Base-by-base conservation (phyloP, 1,140 invertebrate genomes). In the Calliopsis andreniformis region DNA sequence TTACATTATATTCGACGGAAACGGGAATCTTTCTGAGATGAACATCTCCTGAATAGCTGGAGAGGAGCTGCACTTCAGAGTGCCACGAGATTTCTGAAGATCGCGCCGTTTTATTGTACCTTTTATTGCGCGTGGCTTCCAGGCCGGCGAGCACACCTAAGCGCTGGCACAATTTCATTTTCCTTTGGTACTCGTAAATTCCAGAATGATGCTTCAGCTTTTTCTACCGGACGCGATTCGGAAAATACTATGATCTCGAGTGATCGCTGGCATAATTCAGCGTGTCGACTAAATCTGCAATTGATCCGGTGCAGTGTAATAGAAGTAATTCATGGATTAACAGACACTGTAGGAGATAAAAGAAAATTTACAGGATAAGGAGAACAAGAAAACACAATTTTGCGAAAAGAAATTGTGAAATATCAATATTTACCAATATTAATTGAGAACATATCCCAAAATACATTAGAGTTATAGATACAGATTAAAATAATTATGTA, bases 111-210 rank as follows among this genome's bases (percentile, higher is more conserved):
- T 70, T 70, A 70, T 47, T 45, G 45, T 69, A 42, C 66, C 12
- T 55, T 69, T 69, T 69, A 69, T 69, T 70, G 47, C 28, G 42
- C 69, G 49, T n/a, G 39, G 53, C 14, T 68, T 63, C 59, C 59
- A 12, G 7, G 16, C 23, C 23, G 39, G 16, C 59, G 39, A 45
- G 59, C 14, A 39, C 32, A 59, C 32, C 56, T 59, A 59, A 39
- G 32, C 56, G 56, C 3, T 7, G 6, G 28, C 55, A 35, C 67
- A 43, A 30, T 72, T 72, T 63, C 59, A 72, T 63, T 51, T 72
- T 63, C 69, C 45, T 20, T 49, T 18, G n/a, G 32, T 28, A 42
- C 35, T 28, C 69, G 35, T 63, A 53, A 63, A 72, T 72, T 63
- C 59, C 20, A 12, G 23, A 42, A 63, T 25, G 69, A 72, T 63